Evolutionary conservation across 2,113 vertebrate genomes (phyloP).

Genomic region (Eira barbara): DNA sequence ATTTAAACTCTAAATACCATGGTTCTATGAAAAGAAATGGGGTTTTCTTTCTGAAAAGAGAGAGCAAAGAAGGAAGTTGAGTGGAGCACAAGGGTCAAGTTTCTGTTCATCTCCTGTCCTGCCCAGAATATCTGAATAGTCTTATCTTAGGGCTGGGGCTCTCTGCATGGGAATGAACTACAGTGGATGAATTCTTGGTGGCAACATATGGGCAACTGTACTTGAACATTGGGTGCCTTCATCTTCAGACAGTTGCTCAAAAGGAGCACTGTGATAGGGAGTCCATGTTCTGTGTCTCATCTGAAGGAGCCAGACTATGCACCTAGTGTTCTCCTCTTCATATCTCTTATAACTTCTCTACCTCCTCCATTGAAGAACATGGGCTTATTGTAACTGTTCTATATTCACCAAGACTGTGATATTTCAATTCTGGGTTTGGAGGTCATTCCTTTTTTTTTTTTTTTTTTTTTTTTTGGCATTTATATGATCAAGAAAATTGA

Average conservation of each 20-base stretch:
- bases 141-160: too few relatives aligned
- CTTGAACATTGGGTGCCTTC: neutral
- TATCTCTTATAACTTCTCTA: neutral
- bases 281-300: too few relatives aligned
- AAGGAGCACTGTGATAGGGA: neutral
- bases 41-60: neutral
- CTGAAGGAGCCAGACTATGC: neutral
- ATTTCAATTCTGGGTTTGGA: neutral
- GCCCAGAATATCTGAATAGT: neutral
- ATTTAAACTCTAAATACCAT: neutral
- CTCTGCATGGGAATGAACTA: too few relatives aligned
- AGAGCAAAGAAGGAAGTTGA: neutral
- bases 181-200: neutral
- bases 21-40: neutral
- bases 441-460: neutral
- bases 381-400: neutral
- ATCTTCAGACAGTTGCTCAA: neutral
- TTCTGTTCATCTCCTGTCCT: neutral
- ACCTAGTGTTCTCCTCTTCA: too few relatives aligned
- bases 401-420: too few relatives aligned
- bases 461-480: neutral
- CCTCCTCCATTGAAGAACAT: neutral
- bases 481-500: neutral
- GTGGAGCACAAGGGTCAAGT: neutral
- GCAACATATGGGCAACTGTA: neutral